phyloP scores from a whole-genome alignment of 2,888 invertebrate species.

The Bruchidius siliquastri region DNA sequence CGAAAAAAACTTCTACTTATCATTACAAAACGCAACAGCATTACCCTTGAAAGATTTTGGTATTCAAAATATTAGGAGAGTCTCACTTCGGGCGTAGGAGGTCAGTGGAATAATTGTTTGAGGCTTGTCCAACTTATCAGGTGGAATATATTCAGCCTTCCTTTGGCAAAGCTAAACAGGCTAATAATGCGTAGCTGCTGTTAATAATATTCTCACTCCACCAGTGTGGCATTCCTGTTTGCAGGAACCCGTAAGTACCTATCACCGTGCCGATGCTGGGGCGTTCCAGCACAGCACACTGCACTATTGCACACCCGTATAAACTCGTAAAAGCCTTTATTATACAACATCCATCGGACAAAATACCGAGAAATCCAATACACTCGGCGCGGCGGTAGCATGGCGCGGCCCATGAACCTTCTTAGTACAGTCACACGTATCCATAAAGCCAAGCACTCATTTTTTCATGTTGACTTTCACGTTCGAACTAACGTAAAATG shows the following conservation, averaged over 20 bases:
- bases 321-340: constrained; percentile 15
- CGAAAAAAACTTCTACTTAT: too few relatives aligned
- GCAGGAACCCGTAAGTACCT: not conserved
- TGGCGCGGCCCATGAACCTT: not conserved
- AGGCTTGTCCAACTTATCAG: too few relatives aligned
- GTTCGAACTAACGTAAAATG: too few relatives aligned
- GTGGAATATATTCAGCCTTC: too few relatives aligned
- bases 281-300: not conserved
- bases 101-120: too few relatives aligned
- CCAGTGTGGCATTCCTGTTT: not conserved
- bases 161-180: not conserved
- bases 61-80: too few relatives aligned
- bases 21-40: too few relatives aligned
- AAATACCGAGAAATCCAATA: constrained; percentile 19
- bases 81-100: too few relatives aligned
- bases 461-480: too few relatives aligned
- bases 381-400: not conserved
- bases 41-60: too few relatives aligned
- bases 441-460: too few relatives aligned
- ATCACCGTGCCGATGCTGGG: not conserved
- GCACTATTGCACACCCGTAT: not conserved
- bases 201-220: not conserved
- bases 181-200: too few relatives aligned
- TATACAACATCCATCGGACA: constrained; percentile 7
- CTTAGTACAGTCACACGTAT: not conserved